Evolutionary conservation across 2,888 invertebrate genomes (phyloP).

Genomic region (Holacanthella duospinosa): DNA sequence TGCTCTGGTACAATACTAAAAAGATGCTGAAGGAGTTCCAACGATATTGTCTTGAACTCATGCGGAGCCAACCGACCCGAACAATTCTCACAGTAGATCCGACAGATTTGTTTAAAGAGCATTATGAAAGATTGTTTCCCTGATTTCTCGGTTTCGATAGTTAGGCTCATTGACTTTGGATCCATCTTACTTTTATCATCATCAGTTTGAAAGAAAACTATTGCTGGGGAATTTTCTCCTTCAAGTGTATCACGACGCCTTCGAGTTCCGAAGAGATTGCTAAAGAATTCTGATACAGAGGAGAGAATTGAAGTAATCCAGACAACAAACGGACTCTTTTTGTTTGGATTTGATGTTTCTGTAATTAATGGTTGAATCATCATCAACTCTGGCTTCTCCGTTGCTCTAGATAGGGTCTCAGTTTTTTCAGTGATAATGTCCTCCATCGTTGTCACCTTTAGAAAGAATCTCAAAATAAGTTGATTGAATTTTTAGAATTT

Average conservation of each 20-base stretch:
- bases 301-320: neutral
- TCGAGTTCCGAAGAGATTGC: neutral
- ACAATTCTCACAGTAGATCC: conserved; percentile 2
- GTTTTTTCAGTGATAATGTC: no score
- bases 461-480: no score
- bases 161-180: neutral
- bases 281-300: neutral
- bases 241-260: neutral
- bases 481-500: no score
- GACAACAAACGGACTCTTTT: neutral
- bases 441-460: no score
- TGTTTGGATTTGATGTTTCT: no score
- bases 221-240: neutral
- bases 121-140: neutral
- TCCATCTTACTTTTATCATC: no score
- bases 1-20: neutral
- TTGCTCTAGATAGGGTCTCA: no score
- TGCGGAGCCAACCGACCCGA: neutral
- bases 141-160: neutral
- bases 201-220: no score
- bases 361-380: no score
- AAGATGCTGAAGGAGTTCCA: neutral
- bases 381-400: no score
- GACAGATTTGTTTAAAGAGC: neutral
- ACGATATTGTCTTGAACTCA: neutral